Base-by-base conservation (phyloP, 2,888 invertebrate genomes). In the Campaea margaritaria region DNA sequence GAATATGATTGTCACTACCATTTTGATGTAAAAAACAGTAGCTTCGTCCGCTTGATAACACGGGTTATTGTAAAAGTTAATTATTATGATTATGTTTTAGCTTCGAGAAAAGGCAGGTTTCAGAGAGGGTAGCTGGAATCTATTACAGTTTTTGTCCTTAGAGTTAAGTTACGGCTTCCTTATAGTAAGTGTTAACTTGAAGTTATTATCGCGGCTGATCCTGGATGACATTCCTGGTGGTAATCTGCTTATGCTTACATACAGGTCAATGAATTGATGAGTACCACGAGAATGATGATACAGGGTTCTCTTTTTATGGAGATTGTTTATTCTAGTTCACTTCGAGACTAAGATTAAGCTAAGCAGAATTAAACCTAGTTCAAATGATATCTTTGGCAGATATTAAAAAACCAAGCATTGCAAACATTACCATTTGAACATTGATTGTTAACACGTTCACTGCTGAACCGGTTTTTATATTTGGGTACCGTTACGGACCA, bases 81-180 rank as follows among this genome's bases (percentile, higher is more conserved):
- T 89, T 87, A 89, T 88, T 85, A 87, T 84, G 83, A 85, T 88
- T 83, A 87, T 80, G 80, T 65, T 69, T 70, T 65, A 67, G 65
- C 78, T 86, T 85, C 85, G 83, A 80, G 84, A 86, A 87, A 70
- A 75, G 72, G 72, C 76, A 71, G 68, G 70, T 74, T 75, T 66
- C 60, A 49, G 49, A 68, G 16, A 63, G 59, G 65, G 70, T 69
- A 46, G 61, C 60, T 68, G 67, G 74, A 71, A 70, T 47, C 60
- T 67, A 46, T 75, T 69, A 66, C 42, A 52, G 65, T 70, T 68
- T 65, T 70, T 61, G 43, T 61, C 55, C 39, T 50, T 42, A 45
- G 46, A 48, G 9, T 43, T 44, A 50, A 55, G 41, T 60, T 38
- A 47, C 52, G 50, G 28, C 60, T 60, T 60, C 60, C 60, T 61